These are phyloP conservation scores for Chelon labrosus DNA, from an alignment of 2,797 vertebrate species.

Conservation along the genomic window DNA sequence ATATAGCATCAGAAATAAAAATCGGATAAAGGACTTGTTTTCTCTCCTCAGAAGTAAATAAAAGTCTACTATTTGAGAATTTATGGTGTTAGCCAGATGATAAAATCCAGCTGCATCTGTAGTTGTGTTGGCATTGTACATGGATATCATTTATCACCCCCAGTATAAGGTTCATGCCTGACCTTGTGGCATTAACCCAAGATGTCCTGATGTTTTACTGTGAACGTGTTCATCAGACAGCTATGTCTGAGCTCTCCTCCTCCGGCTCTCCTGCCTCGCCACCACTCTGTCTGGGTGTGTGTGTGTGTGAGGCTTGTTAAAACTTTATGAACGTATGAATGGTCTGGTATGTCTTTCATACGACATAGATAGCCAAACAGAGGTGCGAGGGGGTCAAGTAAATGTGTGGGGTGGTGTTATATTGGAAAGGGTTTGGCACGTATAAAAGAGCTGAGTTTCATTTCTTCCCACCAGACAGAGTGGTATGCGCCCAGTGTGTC, in stretches of 20 bases:
- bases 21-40: neutral
- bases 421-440: conserved; percentile 21
- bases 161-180: conserved; percentile 32
- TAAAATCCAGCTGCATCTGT: conserved; percentile 27
- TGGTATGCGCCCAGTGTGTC: neutral
- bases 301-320: conserved; percentile 61
- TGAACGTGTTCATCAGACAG: conserved; percentile 52
- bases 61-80: conserved; percentile 29
- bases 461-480: neutral
- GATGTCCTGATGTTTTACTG: conserved; percentile 45
- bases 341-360: conserved; percentile 55
- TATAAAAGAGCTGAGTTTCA: conserved; percentile 14
- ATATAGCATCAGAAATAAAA: conserved; percentile 3
- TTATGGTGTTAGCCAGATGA: conserved; percentile 24
- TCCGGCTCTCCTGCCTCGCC: conserved; percentile 4
- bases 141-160: conserved; percentile 29
- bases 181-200: conserved; percentile 37
- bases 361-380: conserved; percentile 58
- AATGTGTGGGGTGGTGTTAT: conserved; percentile 34
- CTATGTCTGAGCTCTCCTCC: conserved; percentile 36
- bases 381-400: conserved; percentile 42
- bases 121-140: neutral
- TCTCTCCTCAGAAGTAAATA: conserved; percentile 11
- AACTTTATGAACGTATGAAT: conserved; percentile 69
- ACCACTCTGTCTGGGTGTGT: conserved; percentile 39